These are phyloP conservation scores for Graptemys geographica DNA, from an alignment of 2,797 vertebrate genomes.

Conservation along the genomic window DNA sequence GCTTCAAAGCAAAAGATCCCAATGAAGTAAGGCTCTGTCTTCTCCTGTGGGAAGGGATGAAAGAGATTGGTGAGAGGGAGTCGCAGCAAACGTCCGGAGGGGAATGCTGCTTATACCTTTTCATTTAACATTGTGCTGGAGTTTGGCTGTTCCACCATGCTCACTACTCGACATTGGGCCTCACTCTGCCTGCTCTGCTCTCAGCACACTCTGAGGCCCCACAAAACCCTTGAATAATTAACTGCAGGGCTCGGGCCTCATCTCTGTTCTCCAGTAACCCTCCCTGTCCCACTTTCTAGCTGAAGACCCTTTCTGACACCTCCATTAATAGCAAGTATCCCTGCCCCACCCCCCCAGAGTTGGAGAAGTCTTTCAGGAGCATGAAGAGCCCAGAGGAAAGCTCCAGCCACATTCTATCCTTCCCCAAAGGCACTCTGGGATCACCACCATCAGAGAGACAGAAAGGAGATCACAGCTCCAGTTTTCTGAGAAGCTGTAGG, in stretches of 20 bases:
- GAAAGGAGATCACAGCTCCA: background rate
- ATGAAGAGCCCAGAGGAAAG: background rate
- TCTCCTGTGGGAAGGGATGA: constrained; percentile 85
- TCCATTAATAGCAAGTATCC: background rate
- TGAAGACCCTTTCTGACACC: background rate
- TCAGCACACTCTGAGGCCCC: background rate
- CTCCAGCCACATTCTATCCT: background rate
- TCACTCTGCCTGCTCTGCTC: background rate
- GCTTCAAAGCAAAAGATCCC: constrained; percentile 99
- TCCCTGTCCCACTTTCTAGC: background rate
- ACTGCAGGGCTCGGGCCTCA: accelerated
- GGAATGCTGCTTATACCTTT: background rate
- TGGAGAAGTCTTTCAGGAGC: background rate
- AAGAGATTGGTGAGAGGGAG: constrained; percentile 9
- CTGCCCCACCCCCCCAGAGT: background rate
- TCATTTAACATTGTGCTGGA: background rate
- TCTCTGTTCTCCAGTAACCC: background rate
- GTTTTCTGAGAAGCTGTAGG: background rate
- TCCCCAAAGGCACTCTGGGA: background rate
- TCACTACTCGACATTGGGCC: background rate
- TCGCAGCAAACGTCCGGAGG: background rate
- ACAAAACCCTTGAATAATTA: background rate
- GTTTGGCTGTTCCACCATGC: accelerated
- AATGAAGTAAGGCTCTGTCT: constrained; percentile 98
- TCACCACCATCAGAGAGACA: background rate